Evolutionary conservation across 2,888 invertebrate species (phyloP), one percentile per base, ranked within the genome.

Genomic region (Napeogenes inachia): DNA sequence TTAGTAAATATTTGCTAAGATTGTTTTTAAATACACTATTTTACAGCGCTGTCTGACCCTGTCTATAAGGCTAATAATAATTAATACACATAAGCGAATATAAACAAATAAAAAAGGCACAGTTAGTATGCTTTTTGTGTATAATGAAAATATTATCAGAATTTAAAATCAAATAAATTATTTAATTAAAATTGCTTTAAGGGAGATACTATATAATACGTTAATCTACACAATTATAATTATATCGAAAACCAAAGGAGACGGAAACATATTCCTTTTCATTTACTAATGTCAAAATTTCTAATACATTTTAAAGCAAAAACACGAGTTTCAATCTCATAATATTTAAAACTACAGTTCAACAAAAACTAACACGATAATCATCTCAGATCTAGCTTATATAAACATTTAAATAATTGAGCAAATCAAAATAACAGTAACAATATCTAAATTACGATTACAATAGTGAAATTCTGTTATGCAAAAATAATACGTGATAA

Each of bases 371-470:
- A 84, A 82, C 71, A 75, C 76, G 80, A 75, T 75, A 74, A 81
- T 78, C 74, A 78, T 75, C 79, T 76, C 76, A 82, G 81, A 77
- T 81, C 81, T 88, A 85, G 76, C 85, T 86, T 85, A 87, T 76
- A 21, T 80, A 81, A 85, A 86, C 80, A 85, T 84, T 84, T 80
- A 85, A 80, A 85, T 82, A 85, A 88, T 89, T 89, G 90, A 90
- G 90, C 90, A 90, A 89, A 89, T 89, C 72, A 89, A 84, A 87
- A 86, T 84, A 89, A 89, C 87, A 89, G 75, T 84, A 89, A 89
- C 86, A 88, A 76, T 79, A 80, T 73, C 78, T 83, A 82, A 75
- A 79, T 80, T 82, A 83, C 80, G 82, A 86, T 82, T 86, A 85
- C 79, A 83, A 85, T 77, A 75, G 64, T 63, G 57, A 30, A 66